Evolutionary conservation across 2,888 invertebrate genomes (phyloP).

Genomic region (Trachelus tabidus): DNA sequence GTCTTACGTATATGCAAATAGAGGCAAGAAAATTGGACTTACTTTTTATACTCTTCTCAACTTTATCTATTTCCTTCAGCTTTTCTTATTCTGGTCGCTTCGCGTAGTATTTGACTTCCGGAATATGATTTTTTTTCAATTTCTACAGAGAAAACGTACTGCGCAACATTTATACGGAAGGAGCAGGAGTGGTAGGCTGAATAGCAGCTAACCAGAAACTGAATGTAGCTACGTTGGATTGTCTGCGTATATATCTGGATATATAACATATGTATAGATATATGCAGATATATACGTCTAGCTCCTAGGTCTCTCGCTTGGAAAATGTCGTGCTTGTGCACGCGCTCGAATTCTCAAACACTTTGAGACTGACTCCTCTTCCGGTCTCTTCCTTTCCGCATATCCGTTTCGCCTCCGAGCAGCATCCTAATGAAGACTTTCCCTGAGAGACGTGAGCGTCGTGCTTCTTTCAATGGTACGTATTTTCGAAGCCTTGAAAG

Average conservation of each 20-base stretch:
- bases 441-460: not conserved
- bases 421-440: not conserved
- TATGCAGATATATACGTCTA: not conserved
- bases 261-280: not conserved
- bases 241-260: not conserved
- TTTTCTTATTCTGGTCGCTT: not conserved
- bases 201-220: not conserved
- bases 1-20: not conserved
- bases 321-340: conserved; percentile 24
- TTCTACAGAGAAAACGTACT: not conserved
- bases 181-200: not conserved
- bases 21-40: not conserved
- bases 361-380: conserved; percentile 13
- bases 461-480: not conserved
- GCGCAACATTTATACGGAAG: not conserved
- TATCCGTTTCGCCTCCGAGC: not conserved
- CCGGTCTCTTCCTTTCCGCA: not conserved
- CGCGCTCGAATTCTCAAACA: conserved; percentile 21
- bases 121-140: not conserved
- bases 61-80: not conserved
- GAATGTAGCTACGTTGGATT: not conserved
- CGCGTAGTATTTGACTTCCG: not conserved
- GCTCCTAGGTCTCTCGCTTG: conserved; percentile 3
- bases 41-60: not conserved
- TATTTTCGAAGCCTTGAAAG: not conserved